Percentiles rank a stretch among this genome's conserved stretches.
Evolutionary conservation across 2,113 vertebrate species (phyloP).

Genomic region (Cnemophilus loriae): DNA sequence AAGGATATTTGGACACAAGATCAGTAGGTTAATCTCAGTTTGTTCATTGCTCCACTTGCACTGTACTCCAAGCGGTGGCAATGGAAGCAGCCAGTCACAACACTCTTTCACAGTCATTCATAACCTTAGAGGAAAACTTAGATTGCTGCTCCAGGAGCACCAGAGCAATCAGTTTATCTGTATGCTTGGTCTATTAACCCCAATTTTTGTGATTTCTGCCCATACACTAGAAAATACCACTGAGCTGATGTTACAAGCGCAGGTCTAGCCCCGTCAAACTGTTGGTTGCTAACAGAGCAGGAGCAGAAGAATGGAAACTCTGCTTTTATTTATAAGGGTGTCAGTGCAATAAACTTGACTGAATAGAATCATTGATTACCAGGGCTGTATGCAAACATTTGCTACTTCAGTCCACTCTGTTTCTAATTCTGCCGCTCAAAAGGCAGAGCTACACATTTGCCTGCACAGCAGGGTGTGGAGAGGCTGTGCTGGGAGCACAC

Average conservation of each 20-base stretch:
- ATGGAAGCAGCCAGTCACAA: neutral
- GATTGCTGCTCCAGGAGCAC: neutral
- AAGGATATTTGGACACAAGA: neutral
- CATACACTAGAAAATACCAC: neutral
- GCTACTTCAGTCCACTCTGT: neutral
- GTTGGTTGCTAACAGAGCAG: neutral
- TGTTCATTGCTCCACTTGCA: neutral
- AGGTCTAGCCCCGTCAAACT: neutral
- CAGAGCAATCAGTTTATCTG: neutral
- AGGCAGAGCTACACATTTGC: neutral
- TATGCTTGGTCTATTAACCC: neutral
- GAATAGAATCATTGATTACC: neutral
- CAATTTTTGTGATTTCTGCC: neutral
- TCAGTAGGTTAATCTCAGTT: neutral
- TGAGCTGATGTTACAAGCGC: neutral
- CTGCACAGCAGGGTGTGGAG: neutral
- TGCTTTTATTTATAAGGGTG: neutral
- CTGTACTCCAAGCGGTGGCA: neutral
- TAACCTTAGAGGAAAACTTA: neutral
- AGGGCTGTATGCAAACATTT: neutral
- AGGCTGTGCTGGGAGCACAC: neutral
- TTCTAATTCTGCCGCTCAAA: neutral
- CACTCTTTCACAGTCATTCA: neutral
- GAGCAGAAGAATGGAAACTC: neutral
- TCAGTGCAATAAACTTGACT: neutral